Base-by-base conservation (phyloP, 2,888 invertebrate species). In the Tipula confusa region DNA sequence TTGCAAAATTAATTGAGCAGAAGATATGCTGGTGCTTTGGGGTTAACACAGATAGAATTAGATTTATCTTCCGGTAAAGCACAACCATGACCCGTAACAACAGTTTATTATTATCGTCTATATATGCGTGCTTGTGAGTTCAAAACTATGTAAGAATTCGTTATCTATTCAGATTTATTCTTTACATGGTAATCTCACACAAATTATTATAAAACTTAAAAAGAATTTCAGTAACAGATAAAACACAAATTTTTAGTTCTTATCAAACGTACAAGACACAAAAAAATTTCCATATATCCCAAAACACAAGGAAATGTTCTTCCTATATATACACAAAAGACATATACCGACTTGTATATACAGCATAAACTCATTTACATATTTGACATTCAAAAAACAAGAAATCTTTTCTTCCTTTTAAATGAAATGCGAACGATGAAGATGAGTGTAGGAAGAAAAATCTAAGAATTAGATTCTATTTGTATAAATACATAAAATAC, bases 361-460 rank as follows among this genome's bases (percentile, higher is more conserved):
- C 13, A 1, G 6, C 13, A 43, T 43, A 43, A 43, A 24, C 64
- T 64, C 64, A 64, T 64, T 64, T 64, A 64, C 64, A 64, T 64
- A 64, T 64, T 64, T 64, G 64, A 64, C 64, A 64, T 64, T 64
- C 64, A 64, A 64, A 64, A 64, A 64, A 64, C 64, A 64, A 64
- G 64, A 64, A 64, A 64, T 18, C 64, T 24, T 64, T 64, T 9
- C 24, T 64, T 9, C 64, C 9, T 24, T 64, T 64, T 64, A 24
- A 24, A 24, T 18, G 13, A 64, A 64, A 24, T 24, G 24, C 9
- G 24, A n/a, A 18, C 24, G 64, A 64, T 24, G 43, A 43, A 43
- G 43, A n/a, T 7, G 43, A 5, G 31, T 43, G 43, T 43, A 43
- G 43, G 43, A 43, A n/a, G 64, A 64, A 18, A 64, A 24, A 18